phyloP scores from a whole-genome alignment of 2,113 vertebrate species.

The Mixornis gularis region DNA sequence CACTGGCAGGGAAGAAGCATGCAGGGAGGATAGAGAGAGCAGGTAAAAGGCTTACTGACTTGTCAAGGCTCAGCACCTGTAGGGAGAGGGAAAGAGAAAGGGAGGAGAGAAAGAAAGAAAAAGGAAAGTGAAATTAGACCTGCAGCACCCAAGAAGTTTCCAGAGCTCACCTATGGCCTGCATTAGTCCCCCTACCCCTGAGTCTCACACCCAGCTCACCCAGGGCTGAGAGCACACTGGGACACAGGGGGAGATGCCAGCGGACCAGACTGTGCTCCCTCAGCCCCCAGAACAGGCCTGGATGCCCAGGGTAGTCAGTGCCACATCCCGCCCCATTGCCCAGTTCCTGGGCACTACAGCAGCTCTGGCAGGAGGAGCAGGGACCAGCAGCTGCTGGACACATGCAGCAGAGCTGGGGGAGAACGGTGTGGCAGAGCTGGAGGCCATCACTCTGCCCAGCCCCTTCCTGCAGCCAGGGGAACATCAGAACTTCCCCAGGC shows the following conservation, averaged over 20 bases:
- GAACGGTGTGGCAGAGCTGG: fast-evolving
- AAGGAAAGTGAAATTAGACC: constrained; percentile 55
- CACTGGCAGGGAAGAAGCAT: constrained; percentile 10
- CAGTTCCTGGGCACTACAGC: fast-evolving
- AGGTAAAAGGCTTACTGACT: constrained; percentile 87
- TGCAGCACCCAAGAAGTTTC: background rate
- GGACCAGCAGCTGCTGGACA: background rate
- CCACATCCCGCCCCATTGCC: fast-evolving
- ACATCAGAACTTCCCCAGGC: background rate
- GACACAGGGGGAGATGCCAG: background rate
- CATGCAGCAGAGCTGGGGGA: fast-evolving
- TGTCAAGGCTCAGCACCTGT: constrained; percentile 91
- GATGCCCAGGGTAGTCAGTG: background rate
- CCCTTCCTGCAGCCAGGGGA: fast-evolving
- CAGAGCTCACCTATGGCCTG: background rate
- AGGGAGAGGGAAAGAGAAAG: constrained; percentile 61
- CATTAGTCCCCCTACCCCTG: background rate
- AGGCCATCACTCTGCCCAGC: background rate
- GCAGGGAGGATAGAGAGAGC: constrained; percentile 31
- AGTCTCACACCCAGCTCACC: background rate
- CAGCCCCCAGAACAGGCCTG: background rate
- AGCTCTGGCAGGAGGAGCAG: background rate
- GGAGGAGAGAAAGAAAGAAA: constrained; percentile 55
- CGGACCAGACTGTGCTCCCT: background rate
- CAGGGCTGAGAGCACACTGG: constrained; percentile 14